Conservation (phyloP, 2,888 invertebrate genomes). For the Fragum fragum region DNA sequence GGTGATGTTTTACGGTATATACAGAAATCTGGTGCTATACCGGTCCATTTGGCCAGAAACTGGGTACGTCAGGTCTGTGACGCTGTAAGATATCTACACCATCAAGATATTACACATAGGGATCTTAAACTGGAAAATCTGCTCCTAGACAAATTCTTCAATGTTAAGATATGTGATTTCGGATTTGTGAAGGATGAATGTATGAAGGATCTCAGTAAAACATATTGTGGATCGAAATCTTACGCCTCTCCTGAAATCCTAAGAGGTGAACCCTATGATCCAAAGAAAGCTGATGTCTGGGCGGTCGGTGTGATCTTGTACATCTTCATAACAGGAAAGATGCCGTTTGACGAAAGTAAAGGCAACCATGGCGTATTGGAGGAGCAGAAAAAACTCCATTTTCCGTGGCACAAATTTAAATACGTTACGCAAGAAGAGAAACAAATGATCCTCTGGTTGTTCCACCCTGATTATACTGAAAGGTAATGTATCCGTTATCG, state of each 20-base stretch:
- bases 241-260: constrained; percentile 88
- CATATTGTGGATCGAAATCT: constrained; percentile 88
- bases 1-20: constrained; percentile 87
- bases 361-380: constrained; percentile 84
- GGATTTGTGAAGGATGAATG: constrained; percentile 86
- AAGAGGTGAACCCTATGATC: constrained; percentile 87
- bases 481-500: too few relatives aligned
- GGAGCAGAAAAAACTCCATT: constrained; percentile 82
- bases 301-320: constrained; percentile 87
- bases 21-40: constrained; percentile 86
- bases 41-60: constrained; percentile 82
- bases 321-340: constrained; percentile 87
- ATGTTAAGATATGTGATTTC: constrained; percentile 87
- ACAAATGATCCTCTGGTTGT: constrained; percentile 78
- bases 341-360: constrained; percentile 87
- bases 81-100: constrained; percentile 87
- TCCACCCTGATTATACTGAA: constrained; percentile 78
- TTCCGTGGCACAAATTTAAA: constrained; percentile 83
- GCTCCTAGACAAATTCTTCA: constrained; percentile 86
- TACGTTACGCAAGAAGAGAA: constrained; percentile 75
- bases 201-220: constrained; percentile 84
- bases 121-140: constrained; percentile 88
- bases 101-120: constrained; percentile 87
- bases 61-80: constrained; percentile 86
- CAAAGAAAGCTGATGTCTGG: constrained; percentile 87